Evolutionary conservation across 2,113 vertebrate species (phyloP).

Genomic region (Vidua macroura): DNA sequence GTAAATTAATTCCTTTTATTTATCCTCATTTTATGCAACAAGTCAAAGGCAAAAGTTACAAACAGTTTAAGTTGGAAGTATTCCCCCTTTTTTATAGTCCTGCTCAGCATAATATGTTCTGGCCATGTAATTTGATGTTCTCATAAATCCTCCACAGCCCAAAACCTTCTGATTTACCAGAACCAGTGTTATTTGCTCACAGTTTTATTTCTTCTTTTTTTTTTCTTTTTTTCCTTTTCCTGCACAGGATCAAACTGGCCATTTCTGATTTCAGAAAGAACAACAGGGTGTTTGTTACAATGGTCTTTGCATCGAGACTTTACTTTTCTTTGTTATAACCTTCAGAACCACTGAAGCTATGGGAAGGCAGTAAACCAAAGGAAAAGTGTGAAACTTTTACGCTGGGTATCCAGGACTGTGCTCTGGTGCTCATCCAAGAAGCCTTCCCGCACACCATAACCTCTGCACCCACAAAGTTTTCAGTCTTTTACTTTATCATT

Average conservation of each 20-base stretch:
- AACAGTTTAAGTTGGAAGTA: not conserved
- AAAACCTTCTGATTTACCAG: not conserved
- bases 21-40: not conserved
- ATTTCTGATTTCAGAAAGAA: not conserved
- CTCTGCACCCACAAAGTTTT: not conserved
- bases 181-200: not conserved
- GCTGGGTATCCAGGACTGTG: not conserved
- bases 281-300: not conserved
- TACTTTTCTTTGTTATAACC: not conserved
- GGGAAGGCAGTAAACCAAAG: not conserved
- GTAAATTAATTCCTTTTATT: not conserved
- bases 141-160: not conserved
- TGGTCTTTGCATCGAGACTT: not conserved
- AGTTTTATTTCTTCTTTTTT: not conserved
- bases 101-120: not conserved
- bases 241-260: not conserved
- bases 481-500: not conserved
- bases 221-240: not conserved
- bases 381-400: not conserved
- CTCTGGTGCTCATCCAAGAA: not conserved
- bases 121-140: not conserved
- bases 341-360: not conserved
- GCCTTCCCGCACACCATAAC: not conserved
- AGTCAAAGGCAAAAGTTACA: not conserved
- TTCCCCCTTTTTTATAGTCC: not conserved